These are phyloP conservation scores for Denticeps clupeoides DNA, from an alignment of 2,797 vertebrate genomes.

Conservation along the genomic window DNA sequence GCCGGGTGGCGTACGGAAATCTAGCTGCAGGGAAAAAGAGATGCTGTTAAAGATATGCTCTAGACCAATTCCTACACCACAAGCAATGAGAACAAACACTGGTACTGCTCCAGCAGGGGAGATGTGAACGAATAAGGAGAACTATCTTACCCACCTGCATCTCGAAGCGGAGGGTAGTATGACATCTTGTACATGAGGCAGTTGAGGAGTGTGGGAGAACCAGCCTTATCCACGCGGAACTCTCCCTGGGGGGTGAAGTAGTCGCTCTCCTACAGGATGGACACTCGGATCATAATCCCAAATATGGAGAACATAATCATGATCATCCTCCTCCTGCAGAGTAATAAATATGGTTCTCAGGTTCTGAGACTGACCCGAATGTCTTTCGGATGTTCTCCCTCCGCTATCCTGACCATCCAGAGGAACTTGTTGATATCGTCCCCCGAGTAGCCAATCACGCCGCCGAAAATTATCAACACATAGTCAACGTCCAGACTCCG, in stretches of 20 bases:
- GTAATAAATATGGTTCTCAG: too few relatives aligned
- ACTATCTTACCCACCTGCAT: slow-evolving; percentile 92
- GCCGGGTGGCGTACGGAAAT: slow-evolving; percentile 90
- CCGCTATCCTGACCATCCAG: slow-evolving; percentile 97
- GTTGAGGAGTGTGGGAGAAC: slow-evolving; percentile 88
- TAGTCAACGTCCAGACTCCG: slow-evolving; percentile 90
- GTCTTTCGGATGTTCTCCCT: slow-evolving; percentile 94
- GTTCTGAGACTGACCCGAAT: slow-evolving; percentile 72
- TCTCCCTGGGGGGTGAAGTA: slow-evolving; percentile 95
- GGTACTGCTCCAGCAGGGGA: background rate
- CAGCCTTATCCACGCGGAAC: slow-evolving; percentile 91
- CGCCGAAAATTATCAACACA: slow-evolving; percentile 91
- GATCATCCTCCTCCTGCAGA: too few relatives aligned
- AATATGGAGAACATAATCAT: background rate
- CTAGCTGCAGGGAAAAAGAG: too few relatives aligned
- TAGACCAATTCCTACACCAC: too few relatives aligned
- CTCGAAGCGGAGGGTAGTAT: slow-evolving; percentile 94
- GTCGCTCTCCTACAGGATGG: slow-evolving; percentile 76
- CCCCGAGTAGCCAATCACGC: slow-evolving; percentile 91
- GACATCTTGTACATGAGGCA: slow-evolving; percentile 99
- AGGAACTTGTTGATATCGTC: slow-evolving; percentile 97
- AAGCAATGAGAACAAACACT: too few relatives aligned
- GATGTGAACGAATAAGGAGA: background rate
- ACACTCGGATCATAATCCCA: too few relatives aligned
- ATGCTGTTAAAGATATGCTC: too few relatives aligned